Evolutionary conservation across 2,797 vertebrate species (phyloP).

Genomic region (Intellagama lesueurii): DNA sequence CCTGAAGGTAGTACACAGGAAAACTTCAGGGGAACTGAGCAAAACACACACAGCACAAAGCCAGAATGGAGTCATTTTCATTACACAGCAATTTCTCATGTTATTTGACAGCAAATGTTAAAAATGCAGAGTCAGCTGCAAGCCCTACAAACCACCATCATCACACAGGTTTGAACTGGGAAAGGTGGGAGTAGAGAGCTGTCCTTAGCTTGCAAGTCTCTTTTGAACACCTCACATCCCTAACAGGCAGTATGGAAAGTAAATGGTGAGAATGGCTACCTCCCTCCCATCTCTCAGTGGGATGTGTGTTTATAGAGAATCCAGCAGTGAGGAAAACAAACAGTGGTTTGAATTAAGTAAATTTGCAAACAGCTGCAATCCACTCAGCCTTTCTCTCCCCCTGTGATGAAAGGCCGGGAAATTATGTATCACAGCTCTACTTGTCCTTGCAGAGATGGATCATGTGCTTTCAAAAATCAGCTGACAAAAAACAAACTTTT

Average conservation of each 20-base stretch:
- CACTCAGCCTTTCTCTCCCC: not conserved
- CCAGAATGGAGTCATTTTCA: not conserved
- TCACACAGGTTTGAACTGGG: not conserved
- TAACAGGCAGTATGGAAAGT: constrained; percentile 7
- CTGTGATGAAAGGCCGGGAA: not conserved
- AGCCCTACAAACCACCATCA: not conserved
- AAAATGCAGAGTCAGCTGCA: not conserved
- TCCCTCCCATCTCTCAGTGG: constrained; percentile 15
- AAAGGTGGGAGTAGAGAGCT: not conserved
- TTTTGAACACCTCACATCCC: not conserved
- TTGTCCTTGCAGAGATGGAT: constrained; percentile 3
- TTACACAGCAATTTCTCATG: not conserved
- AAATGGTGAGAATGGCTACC: constrained; percentile 19
- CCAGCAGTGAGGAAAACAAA: constrained; percentile 33
- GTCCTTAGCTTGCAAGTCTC: not conserved
- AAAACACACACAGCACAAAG: not conserved
- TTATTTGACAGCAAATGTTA: not conserved
- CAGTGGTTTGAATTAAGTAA: not conserved
- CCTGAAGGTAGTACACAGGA: not conserved
- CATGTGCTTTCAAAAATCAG: constrained; percentile 11
- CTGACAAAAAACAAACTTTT: constrained; percentile 5
- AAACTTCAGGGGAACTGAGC: not conserved
- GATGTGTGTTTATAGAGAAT: not conserved
- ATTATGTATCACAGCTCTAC: constrained; percentile 10
- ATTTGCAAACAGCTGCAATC: constrained; percentile 24